These are phyloP conservation scores for Microplitis manilae DNA, from an alignment of 2,888 invertebrate genomes.

Conservation along the genomic window DNA sequence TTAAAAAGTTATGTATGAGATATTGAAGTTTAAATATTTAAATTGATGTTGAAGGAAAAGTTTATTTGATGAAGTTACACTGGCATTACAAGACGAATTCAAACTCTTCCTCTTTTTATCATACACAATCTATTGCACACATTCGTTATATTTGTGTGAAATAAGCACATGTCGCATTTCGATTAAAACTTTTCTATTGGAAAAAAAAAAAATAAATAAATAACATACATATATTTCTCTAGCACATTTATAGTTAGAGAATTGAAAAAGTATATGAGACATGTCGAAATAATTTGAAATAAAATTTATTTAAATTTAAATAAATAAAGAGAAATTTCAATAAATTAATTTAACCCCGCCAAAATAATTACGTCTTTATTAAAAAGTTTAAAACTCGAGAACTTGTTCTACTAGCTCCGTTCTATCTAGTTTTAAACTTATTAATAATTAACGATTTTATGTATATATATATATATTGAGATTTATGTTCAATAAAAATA, in stretches of 20 bases:
- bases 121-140: neutral
- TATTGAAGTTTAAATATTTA: too few species aligned
- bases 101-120: constrained; percentile 3
- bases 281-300: neutral
- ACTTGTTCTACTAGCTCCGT: too few species aligned
- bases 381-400: too few species aligned
- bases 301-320: neutral
- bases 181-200: constrained; percentile 47
- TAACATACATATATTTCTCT: constrained; percentile 5
- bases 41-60: constrained; percentile 10
- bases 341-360: neutral
- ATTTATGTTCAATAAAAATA: neutral
- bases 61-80: neutral
- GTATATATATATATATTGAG: neutral
- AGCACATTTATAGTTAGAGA: neutral
- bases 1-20: too few species aligned
- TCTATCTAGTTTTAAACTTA: too few species aligned
- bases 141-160: constrained; percentile 43
- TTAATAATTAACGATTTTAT: too few species aligned
- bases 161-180: constrained; percentile 48
- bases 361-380: neutral
- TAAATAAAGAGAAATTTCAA: neutral
- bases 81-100: constrained; percentile 1
- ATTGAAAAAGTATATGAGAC: neutral
- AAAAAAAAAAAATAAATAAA: neutral